Percentiles rank a stretch among this genome's conserved stretches.
Conservation (phyloP, 2,113 vertebrate species). For the Phrynosoma blainvillii region DNA sequence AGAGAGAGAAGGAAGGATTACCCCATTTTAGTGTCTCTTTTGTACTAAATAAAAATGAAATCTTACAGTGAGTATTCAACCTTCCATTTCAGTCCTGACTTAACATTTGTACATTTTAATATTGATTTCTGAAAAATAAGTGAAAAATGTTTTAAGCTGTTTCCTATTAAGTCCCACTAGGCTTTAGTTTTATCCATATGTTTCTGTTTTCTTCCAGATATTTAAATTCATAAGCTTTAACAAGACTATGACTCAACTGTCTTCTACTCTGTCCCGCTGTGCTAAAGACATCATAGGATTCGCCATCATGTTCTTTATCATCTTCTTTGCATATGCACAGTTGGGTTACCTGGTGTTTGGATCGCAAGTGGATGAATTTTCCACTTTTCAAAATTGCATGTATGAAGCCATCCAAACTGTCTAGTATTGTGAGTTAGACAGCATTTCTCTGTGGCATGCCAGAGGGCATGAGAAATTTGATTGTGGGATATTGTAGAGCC, state of each 20-base stretch:
- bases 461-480: background rate
- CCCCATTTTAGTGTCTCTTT: background rate
- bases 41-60: background rate
- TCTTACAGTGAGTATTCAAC: background rate
- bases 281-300: slow-evolving; percentile 77
- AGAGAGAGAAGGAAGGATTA: background rate
- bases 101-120: background rate
- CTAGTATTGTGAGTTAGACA: background rate
- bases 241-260: slow-evolving; percentile 76
- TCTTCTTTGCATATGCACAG: slow-evolving; percentile 79
- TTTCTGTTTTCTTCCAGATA: slow-evolving; percentile 72
- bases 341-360: slow-evolving; percentile 76
- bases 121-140: background rate
- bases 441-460: background rate
- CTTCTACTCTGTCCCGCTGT: slow-evolving; percentile 75
- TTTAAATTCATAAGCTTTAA: slow-evolving; percentile 77
- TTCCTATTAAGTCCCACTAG: background rate
- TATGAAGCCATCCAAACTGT: slow-evolving; percentile 59
- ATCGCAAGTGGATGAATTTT: slow-evolving; percentile 75
- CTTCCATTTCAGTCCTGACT: background rate
- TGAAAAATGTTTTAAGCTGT: background rate
- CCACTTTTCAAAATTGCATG: slow-evolving; percentile 78
- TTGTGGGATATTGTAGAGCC: background rate
- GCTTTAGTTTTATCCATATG: too few relatives aligned
- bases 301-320: slow-evolving; percentile 78